Evolutionary conservation across 2,797 vertebrate genomes (phyloP).

Genomic region (Atherinosoma microstoma): DNA sequence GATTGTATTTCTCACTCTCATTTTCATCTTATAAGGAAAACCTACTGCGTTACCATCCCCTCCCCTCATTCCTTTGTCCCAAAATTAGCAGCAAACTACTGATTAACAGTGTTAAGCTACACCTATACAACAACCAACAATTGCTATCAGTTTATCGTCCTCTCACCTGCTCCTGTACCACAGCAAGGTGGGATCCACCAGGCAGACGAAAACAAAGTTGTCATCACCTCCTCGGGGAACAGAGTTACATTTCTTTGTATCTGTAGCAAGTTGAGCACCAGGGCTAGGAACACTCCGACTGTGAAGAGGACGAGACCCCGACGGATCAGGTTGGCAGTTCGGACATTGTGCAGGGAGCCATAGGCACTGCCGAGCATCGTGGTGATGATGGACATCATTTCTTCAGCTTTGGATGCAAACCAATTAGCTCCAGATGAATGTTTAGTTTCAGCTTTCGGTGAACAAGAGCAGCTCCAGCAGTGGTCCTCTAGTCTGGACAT

Average conservation of each 20-base stretch:
- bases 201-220: slow-evolving; percentile 93
- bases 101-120: not conserved
- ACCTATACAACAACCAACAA: not conserved
- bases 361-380: slow-evolving; percentile 80
- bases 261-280: slow-evolving; percentile 97
- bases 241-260: slow-evolving; percentile 93
- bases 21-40: not conserved
- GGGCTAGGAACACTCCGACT: slow-evolving; percentile 92
- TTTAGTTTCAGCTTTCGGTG: slow-evolving; percentile 73
- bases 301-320: slow-evolving; percentile 93
- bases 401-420: slow-evolving; percentile 82
- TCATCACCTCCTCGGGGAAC: slow-evolving; percentile 94
- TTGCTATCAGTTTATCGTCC: not conserved
- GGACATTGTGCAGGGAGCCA: slow-evolving; percentile 81
- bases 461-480: slow-evolving; percentile 91
- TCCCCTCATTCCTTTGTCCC: slow-evolving; percentile 55
- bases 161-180: slow-evolving; percentile 96
- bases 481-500: slow-evolving; percentile 91
- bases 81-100: slow-evolving; percentile 38
- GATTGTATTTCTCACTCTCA: not conserved
- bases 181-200: slow-evolving; percentile 99
- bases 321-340: slow-evolving; percentile 88
- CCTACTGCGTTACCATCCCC: not conserved
- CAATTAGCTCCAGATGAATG: slow-evolving; percentile 73
- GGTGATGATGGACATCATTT: slow-evolving; percentile 87